Base-by-base conservation (phyloP, 2,888 invertebrate species). In the Agrotis clavis region DNA sequence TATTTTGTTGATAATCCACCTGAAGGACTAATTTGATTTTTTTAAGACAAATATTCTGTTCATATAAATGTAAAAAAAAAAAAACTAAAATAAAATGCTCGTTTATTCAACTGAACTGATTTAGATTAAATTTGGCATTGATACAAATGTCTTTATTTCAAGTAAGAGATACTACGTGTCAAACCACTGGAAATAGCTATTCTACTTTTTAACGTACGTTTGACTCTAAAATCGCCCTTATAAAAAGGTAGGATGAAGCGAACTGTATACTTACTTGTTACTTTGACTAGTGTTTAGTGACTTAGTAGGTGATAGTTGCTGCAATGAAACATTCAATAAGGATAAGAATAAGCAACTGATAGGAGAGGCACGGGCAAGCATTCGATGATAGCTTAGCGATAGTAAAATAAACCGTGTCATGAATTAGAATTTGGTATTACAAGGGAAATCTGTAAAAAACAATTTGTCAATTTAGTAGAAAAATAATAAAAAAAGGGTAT, bases 261-360 rank as follows among this genome's bases (percentile, higher is more conserved):
- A 85, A 83, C 84, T 67, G 82, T 82, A 88, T 94, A 96, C 96
- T 96, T 92, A 96, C 96, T 95, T 96, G 94, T 87, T 91, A 89
- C 89, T 88, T 87, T 91, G 92, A 90, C 94, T 94, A 95, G 90
- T 92, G 89, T 94, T 96, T 94, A 96, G 94, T 94, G 96, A 95
- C 95, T 96, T 96, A 96, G 95, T 93, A 93, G 96, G 96, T 94
- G 96, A 96, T 86, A 96, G 91, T 94, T 93, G 96, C 96, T 96
- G 96, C 88, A 96, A 96, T 95, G 92, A 96, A 96, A 96, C 92
- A 92, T 93, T 93, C 91, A 89, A 82, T 87, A 92, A 91, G 92
- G 90, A 90, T 94, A 95, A 95, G 92, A 93, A 91, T 86, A 92
- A 94, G 94, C 94, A 91, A 92, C 89, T 90, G 87, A 91, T 83